Evolutionary conservation across 2,888 invertebrate genomes (phyloP).

Genomic region (Rhagonycha fulva): DNA sequence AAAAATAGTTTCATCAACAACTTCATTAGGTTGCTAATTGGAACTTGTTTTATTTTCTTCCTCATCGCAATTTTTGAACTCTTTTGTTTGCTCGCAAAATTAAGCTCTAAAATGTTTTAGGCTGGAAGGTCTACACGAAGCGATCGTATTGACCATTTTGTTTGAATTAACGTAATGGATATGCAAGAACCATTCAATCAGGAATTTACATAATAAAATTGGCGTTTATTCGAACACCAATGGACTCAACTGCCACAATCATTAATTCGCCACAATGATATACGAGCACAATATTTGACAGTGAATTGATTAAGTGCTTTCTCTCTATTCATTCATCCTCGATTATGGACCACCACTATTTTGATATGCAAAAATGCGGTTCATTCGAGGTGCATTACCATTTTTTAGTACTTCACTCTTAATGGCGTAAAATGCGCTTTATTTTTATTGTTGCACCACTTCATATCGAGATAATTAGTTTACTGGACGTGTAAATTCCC

Average conservation of each 20-base stretch:
- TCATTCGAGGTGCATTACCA: neutral
- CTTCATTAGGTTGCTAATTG: neutral
- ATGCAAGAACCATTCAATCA: conserved; percentile 34
- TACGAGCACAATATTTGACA: conserved; percentile 49
- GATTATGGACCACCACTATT: neutral
- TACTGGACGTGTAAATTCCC: neutral
- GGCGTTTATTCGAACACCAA: conserved; percentile 40
- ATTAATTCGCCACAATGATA: conserved; percentile 48
- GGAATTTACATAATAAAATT: conserved; percentile 45
- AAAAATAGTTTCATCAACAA: neutral
- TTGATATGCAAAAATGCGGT: neutral
- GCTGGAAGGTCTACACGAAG: neutral
- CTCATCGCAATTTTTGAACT: neutral
- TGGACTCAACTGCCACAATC: conserved; percentile 44
- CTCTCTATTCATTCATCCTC: conserved; percentile 5
- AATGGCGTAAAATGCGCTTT: neutral
- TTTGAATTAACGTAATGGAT: conserved; percentile 28
- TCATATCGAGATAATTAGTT: neutral
- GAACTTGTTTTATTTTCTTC: neutral
- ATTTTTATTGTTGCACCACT: neutral
- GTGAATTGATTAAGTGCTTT: conserved; percentile 48
- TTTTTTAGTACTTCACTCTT: neutral
- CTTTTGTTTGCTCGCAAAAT: neutral
- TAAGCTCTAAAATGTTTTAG: neutral
- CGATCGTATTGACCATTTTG: conserved; percentile 21